Evolutionary conservation across 2,113 vertebrate species (phyloP).

Genomic region (Felis catus): F.catus_Fca126_mat1.0 CM031418.1:83018001-83018500

Average conservation of each 20-base stretch:
- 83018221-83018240: slow-evolving; percentile 36
- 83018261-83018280: slow-evolving; percentile 74
- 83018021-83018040: slow-evolving; percentile 56
- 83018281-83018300: slow-evolving; percentile 60
- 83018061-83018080: background rate
- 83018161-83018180: background rate
- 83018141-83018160: background rate
- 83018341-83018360: background rate
- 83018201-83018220: slow-evolving; percentile 56
- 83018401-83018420: background rate
- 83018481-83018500: background rate
- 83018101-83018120: slow-evolving; percentile 35
- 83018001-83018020: background rate
- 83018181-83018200: background rate
- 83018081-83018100: background rate
- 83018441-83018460: background rate
- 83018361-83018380: background rate
- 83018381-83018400: background rate
- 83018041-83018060: background rate
- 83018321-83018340: background rate
- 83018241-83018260: slow-evolving; percentile 34
- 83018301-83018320: background rate
- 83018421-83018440: background rate
- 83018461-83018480: background rate
- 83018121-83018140: slow-evolving; percentile 44